A percentile compares a stretch with the other conserved stretches of the same genome.
phyloP scores from a whole-genome alignment of 1,140 invertebrate species.

The Drosophila sucinea region DNA sequence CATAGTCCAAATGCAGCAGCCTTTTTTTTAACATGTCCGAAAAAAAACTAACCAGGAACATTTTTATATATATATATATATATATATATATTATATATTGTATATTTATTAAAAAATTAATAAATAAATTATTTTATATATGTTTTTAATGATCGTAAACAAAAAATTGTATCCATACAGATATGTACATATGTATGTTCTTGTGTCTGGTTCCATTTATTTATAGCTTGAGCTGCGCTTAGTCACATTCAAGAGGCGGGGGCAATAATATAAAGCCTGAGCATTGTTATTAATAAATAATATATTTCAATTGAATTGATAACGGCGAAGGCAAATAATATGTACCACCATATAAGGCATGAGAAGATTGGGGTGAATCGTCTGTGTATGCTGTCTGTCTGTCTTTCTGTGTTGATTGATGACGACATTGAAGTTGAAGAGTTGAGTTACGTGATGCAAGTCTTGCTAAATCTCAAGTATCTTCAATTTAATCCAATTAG shows the following conservation, averaged over 20 bases:
- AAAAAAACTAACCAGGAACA: conserved; percentile 13
- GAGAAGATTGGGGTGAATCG: conserved; percentile 18
- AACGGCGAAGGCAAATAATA: conserved; percentile 37
- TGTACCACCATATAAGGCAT: conserved; percentile 22
- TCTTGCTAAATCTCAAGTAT: conserved; percentile 45
- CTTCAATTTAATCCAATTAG: conserved; percentile 66
- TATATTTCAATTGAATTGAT: conserved; percentile 69
- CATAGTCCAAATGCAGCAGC: conserved; percentile 16
- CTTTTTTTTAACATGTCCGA: conserved; percentile 14
- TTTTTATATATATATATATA: conserved; percentile 16
- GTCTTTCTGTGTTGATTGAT: conserved; percentile 52
- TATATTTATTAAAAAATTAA: conserved; percentile 82
- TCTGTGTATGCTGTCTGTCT: conserved; percentile 7
- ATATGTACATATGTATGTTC: background rate
- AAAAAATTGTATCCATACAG: background rate
- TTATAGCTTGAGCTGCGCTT: conserved; percentile 48
- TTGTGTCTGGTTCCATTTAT: conserved; percentile 32
- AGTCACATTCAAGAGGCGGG: conserved; percentile 52
- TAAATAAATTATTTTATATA: conserved; percentile 81
- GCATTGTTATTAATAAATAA: conserved; percentile 80
- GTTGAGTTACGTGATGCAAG: conserved; percentile 17
- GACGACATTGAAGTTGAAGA: conserved; percentile 28
- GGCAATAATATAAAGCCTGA: conserved; percentile 68
- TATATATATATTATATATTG: conserved; percentile 59
- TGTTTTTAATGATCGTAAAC: conserved; percentile 76